These are phyloP conservation scores for Butorides virescens DNA, from an alignment of 2,113 vertebrate genomes.

Conservation along the genomic window DNA sequence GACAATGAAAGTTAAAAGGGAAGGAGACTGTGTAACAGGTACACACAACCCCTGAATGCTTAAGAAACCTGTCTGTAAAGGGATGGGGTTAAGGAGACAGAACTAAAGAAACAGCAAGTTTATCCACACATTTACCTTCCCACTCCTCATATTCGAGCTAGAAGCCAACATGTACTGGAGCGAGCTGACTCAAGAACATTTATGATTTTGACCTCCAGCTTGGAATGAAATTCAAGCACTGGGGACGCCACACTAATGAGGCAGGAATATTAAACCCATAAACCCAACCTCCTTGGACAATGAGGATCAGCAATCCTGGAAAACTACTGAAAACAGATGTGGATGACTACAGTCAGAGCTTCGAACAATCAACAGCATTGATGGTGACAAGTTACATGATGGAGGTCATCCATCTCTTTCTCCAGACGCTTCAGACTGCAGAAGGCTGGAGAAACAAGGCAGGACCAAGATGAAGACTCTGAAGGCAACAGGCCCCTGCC, in stretches of 20 bases:
- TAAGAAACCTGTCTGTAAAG: neutral
- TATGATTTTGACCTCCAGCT: neutral
- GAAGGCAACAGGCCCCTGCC: neutral
- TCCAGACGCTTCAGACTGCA: neutral
- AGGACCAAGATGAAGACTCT: neutral
- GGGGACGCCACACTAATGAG: neutral
- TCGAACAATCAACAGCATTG: neutral
- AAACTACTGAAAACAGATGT: neutral
- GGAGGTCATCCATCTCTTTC: neutral
- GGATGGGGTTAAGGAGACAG: neutral
- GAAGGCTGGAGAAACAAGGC: neutral
- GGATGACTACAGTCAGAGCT: neutral
- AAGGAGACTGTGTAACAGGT: neutral
- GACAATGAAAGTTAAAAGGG: neutral
- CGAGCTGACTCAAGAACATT: neutral
- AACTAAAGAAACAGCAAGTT: neutral
- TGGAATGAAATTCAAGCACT: neutral
- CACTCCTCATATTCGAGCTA: neutral
- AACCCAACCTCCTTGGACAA: neutral
- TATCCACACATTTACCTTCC: neutral
- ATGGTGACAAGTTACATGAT: rapidly evolving
- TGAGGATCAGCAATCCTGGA: neutral
- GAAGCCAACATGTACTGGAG: neutral
- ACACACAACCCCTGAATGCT: neutral
- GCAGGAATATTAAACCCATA: neutral